Evolutionary conservation across 2,113 vertebrate genomes (phyloP).

Genomic region (Entomyzon cyanotis): DNA sequence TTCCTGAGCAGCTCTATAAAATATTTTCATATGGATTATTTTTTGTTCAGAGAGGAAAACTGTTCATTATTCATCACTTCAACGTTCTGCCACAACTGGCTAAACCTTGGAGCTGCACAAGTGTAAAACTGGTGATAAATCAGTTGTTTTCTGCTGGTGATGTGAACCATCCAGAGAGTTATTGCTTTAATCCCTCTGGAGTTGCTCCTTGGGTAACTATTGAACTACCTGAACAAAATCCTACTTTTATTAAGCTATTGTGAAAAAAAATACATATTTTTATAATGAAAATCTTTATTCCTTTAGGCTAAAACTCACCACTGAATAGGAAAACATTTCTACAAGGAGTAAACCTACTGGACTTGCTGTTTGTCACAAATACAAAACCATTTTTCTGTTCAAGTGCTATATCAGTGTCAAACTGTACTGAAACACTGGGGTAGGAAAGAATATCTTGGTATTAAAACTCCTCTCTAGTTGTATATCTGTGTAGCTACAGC

Average conservation of each 20-base stretch:
- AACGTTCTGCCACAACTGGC: neutral
- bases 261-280: neutral
- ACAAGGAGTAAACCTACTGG: neutral
- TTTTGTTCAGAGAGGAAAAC: neutral
- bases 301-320: neutral
- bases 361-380: neutral
- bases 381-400: neutral
- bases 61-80: neutral
- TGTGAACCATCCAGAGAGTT: neutral
- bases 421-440: neutral
- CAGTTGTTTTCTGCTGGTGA: neutral
- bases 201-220: neutral
- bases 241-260: neutral
- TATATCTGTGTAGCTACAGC: neutral
- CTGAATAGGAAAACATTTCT: neutral
- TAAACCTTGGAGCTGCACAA: neutral
- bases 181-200: neutral
- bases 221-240: neutral
- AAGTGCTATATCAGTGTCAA: neutral
- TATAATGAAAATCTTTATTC: neutral
- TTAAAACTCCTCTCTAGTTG: neutral
- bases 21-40: neutral
- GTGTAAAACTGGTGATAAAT: neutral
- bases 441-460: neutral
- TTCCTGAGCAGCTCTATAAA: neutral